Evolutionary conservation across 2,113 vertebrate genomes (phyloP).

Genomic region (Anguilla japonica): DNA sequence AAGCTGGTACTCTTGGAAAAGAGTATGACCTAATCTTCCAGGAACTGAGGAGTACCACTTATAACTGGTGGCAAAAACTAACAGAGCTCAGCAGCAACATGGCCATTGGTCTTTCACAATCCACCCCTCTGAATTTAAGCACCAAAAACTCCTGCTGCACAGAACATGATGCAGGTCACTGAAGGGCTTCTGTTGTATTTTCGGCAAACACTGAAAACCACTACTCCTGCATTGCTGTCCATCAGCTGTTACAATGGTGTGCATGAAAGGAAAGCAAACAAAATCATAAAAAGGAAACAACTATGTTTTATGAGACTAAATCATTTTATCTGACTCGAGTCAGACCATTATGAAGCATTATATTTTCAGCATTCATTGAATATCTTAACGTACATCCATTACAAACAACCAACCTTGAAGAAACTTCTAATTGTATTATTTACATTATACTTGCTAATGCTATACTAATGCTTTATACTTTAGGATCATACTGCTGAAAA

Average conservation of each 20-base stretch:
- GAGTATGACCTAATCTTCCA: constrained; percentile 37
- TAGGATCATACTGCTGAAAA: background rate
- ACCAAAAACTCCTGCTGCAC: background rate
- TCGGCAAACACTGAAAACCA: background rate
- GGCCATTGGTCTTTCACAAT: constrained; percentile 41
- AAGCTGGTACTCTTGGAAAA: constrained; percentile 33
- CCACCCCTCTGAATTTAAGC: constrained; percentile 19
- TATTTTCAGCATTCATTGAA: too few relatives aligned
- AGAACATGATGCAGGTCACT: background rate
- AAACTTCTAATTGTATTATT: background rate
- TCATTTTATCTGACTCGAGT: too few relatives aligned
- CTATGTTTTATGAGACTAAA: too few relatives aligned
- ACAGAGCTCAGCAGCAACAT: constrained; percentile 40
- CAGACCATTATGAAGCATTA: too few relatives aligned
- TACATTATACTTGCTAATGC: background rate
- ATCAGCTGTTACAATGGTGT: background rate
- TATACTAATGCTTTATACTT: background rate
- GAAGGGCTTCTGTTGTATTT: background rate
- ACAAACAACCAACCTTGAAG: too few relatives aligned
- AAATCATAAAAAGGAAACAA: too few relatives aligned
- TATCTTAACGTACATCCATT: too few relatives aligned
- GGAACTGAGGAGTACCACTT: constrained; percentile 37
- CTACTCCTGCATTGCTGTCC: background rate
- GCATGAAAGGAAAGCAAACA: too few relatives aligned
- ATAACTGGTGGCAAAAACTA: constrained; percentile 35